Percentiles rank a stretch among this genome's conserved stretches.
Evolutionary conservation across 1,140 invertebrate genomes (phyloP).

Genomic region (Lordiphosa stackelbergi): DNA sequence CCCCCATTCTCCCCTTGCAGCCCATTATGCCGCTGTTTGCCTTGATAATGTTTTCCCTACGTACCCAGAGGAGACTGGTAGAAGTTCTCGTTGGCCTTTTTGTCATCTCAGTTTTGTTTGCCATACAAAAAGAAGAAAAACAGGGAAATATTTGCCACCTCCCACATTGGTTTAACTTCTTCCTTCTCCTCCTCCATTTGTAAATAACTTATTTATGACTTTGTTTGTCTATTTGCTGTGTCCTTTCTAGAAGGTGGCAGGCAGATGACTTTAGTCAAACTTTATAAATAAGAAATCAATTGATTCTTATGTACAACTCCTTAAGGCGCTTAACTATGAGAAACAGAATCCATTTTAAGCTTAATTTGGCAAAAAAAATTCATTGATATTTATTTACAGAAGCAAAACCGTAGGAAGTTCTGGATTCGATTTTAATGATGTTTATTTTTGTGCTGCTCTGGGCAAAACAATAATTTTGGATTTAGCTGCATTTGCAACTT

Average conservation of each 20-base stretch:
- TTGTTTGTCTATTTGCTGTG: slow-evolving; percentile 65
- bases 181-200: slow-evolving; percentile 27
- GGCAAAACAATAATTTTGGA: not conserved
- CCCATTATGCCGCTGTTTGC: slow-evolving; percentile 70
- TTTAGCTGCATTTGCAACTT: slow-evolving; percentile 21
- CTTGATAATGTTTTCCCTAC: slow-evolving; percentile 54
- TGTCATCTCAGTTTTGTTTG: slow-evolving; percentile 73
- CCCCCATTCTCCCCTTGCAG: slow-evolving; percentile 17
- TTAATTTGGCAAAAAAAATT: slow-evolving; percentile 10
- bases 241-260: slow-evolving; percentile 59
- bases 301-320: slow-evolving; percentile 69
- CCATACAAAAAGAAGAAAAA: slow-evolving; percentile 59
- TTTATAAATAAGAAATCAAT: slow-evolving; percentile 75
- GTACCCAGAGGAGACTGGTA: slow-evolving; percentile 3
- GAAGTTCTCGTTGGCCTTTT: slow-evolving; percentile 42
- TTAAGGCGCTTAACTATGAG: slow-evolving; percentile 60
- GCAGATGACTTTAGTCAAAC: slow-evolving; percentile 32
- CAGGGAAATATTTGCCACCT: slow-evolving; percentile 46
- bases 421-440: slow-evolving; percentile 35
- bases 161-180: slow-evolving; percentile 20
- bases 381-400: slow-evolving; percentile 19
- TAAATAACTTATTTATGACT: slow-evolving; percentile 72
- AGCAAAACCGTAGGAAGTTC: slow-evolving; percentile 26
- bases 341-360: slow-evolving; percentile 27
- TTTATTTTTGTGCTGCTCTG: slow-evolving; percentile 28